Conservation (phyloP, 2,797 vertebrate species). For the Antennarius maculatus region DNA sequence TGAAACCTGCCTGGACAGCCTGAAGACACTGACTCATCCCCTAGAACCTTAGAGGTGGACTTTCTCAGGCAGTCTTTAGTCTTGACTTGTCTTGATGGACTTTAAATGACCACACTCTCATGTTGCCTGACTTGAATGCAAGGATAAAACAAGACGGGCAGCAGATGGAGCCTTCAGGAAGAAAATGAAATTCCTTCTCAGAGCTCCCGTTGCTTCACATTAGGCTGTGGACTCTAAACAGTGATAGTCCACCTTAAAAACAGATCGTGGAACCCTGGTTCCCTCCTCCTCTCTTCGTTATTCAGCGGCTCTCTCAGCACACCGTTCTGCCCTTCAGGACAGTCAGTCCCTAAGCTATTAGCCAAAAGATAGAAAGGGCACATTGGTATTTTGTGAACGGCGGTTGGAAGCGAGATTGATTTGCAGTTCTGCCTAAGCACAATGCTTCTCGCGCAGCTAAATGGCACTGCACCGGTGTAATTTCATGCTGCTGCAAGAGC, state of each 20-base stretch:
- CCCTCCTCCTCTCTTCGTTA: neutral
- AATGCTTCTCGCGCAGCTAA: conserved; percentile 48
- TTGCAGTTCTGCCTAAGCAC: conserved; percentile 40
- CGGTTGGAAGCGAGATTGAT: conserved; percentile 55
- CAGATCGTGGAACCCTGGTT: conserved; percentile 6
- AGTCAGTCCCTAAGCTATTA: conserved; percentile 36
- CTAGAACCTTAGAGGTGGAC: neutral
- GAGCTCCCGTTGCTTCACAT: neutral
- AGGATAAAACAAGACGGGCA: neutral
- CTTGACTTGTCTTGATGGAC: neutral
- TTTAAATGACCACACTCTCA: neutral
- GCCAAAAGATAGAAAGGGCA: conserved; percentile 46
- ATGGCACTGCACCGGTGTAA: conserved; percentile 47
- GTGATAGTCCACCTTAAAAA: neutral
- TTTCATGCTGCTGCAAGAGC: conserved; percentile 47
- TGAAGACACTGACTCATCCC: no score
- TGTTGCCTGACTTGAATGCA: neutral
- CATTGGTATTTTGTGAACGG: conserved; percentile 50
- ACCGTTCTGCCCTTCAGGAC: conserved; percentile 22
- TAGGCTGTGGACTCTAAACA: neutral
- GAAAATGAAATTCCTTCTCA: neutral
- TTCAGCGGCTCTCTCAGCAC: conserved; percentile 29
- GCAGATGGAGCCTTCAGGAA: neutral
- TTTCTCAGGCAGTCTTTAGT: neutral
- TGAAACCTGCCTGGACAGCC: neutral